Evolutionary conservation across 2,113 vertebrate species (phyloP).

Genomic region (Mormyrus lacerda): DNA sequence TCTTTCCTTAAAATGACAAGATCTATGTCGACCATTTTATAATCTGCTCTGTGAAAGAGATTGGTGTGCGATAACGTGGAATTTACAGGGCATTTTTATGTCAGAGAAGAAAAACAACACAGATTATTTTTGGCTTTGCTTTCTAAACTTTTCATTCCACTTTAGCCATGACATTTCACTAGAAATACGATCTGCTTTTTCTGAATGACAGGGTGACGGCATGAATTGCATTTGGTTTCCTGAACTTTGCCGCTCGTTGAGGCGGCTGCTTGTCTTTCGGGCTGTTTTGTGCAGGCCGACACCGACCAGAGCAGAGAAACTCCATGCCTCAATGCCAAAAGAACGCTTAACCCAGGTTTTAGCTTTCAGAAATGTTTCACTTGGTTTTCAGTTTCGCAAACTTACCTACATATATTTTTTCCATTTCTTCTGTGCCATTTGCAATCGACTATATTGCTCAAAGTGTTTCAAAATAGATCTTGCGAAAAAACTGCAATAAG

Average conservation of each 20-base stretch:
- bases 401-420: neutral
- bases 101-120: slow-evolving; percentile 3
- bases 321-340: neutral
- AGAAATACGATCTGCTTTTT: neutral
- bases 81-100: neutral
- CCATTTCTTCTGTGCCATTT: neutral
- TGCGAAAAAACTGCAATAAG: neutral
- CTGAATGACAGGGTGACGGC: neutral
- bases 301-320: neutral
- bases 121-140: neutral
- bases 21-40: too few species aligned
- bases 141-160: neutral
- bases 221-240: neutral
- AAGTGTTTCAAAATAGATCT: neutral
- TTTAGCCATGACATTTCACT: slow-evolving; percentile 4
- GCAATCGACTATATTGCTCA: neutral
- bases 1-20: neutral
- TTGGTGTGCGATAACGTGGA: neutral
- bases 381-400: too few species aligned
- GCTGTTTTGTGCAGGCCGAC: neutral
- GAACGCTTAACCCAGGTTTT: neutral
- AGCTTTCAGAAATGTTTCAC: neutral
- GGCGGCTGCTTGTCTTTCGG: neutral
- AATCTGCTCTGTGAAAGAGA: neutral
- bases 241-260: neutral